Conservation (phyloP, 2,797 vertebrate species). For the Leptodactylus fallax region DNA sequence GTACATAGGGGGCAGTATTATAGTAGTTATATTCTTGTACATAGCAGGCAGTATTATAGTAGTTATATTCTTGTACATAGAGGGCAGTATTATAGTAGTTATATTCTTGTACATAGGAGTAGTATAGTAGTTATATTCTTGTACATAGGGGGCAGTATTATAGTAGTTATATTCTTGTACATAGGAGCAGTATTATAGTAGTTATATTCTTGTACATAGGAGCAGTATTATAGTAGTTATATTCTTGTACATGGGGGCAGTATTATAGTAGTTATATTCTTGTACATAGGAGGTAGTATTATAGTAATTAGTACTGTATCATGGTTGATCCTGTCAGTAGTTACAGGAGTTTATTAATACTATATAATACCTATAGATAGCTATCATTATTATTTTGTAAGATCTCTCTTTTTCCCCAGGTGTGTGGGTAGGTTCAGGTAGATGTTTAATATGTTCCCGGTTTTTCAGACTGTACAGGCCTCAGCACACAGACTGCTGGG, state of each 20-base stretch:
- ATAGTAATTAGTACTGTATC: neutral
- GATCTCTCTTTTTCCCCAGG: neutral
- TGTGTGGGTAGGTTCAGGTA: neutral
- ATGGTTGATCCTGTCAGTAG: neutral
- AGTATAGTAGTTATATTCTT: conserved; percentile 1
- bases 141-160: neutral
- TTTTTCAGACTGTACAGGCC: neutral
- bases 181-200: conserved; percentile 3
- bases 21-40: neutral
- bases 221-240: neutral
- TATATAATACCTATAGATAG: neutral
- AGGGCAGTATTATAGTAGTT: neutral
- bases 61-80: conserved; percentile 7
- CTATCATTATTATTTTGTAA: neutral
- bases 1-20: neutral
- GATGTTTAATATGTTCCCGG: neutral
- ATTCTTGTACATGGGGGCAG: neutral
- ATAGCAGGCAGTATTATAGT: neutral
- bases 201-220: conserved; percentile 3
- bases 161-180: conserved; percentile 3
- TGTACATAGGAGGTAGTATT: neutral
- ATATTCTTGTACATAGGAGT: conserved; percentile 2
- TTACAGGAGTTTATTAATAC: neutral
- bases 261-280: conserved; percentile 11
- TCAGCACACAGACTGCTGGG: neutral